Evolutionary conservation across 2,888 invertebrate species (phyloP).

Genomic region (Cheiracanthium punctorium): DNA sequence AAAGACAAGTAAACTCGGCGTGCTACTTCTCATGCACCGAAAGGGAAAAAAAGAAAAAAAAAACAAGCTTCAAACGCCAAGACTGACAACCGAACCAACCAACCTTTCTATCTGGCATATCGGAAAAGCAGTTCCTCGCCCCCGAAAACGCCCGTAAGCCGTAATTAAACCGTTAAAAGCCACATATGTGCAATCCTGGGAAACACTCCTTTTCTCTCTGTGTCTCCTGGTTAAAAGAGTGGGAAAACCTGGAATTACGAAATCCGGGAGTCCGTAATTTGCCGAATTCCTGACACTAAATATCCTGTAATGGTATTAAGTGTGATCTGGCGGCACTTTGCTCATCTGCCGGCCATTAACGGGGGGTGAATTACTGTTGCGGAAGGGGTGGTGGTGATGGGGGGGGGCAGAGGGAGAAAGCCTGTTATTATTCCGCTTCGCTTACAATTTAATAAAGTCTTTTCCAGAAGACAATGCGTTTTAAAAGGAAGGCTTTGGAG

Average conservation of each 20-base stretch:
- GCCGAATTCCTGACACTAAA: slow-evolving; percentile 65
- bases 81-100: not conserved
- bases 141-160: slow-evolving; percentile 6
- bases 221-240: slow-evolving; percentile 1
- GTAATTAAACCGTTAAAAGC: slow-evolving; percentile 59
- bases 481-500: slow-evolving; percentile 9
- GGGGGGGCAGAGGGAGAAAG: too few relatives aligned
- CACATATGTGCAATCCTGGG: slow-evolving; percentile 15
- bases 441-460: slow-evolving; percentile 62
- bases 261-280: slow-evolving; percentile 53
- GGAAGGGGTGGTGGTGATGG: too few relatives aligned
- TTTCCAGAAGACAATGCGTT: slow-evolving; percentile 36
- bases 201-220: not conserved
- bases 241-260: slow-evolving; percentile 44
- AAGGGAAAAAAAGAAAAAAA: too few relatives aligned
- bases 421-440: slow-evolving; percentile 63
- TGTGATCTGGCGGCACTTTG: slow-evolving; percentile 32
- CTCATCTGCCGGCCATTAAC: slow-evolving; percentile 50
- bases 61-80: not conserved
- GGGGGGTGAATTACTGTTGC: slow-evolving; percentile 38
- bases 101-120: slow-evolving; percentile 20
- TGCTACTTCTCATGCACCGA: not conserved
- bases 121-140: slow-evolving; percentile 43
- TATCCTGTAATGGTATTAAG: slow-evolving; percentile 67
- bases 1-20: not conserved